Base-by-base conservation (phyloP, 2,888 invertebrate species). In the Eupithecia subfuscata region DNA sequence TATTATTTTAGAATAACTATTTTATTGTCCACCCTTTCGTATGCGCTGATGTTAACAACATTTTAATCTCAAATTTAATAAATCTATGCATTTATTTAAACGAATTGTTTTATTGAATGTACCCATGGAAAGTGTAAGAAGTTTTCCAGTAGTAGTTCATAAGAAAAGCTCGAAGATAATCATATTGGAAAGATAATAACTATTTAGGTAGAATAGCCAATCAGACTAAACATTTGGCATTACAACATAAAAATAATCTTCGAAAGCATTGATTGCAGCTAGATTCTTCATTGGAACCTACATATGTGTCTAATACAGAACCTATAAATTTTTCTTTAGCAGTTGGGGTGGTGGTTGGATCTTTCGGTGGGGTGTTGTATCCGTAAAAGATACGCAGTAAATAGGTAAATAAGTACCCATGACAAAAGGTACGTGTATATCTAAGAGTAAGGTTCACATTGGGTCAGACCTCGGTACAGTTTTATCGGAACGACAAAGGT, bases 1-100 rank as follows among this genome's bases (percentile, higher is more conserved):
- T 77, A 82, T 84, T 73, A 52, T 79, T 77, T 79, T 82, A 75
- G 75, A 65, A 70, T 65, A 73, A 56, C 68, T 63, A 71, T 70
- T 60, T 76, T 74, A 69, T 67, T 73, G 45, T 56, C 40, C 14
- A 37, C 22, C 52, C 7, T 69, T 73, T 64, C 16, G 25, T 63
- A 68, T 37, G 69, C 43, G 71, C 69, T n/a, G 68, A 37, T 69
- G 64, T 68, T 64, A 75, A 71, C 45, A 34, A 63, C 48, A 34
- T 75, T 68, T 65, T 63, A 11, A 37, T 43, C 22, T 52, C 48
- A 69, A 40, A 30, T 71, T 52, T 70, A 60, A 34, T 18, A 64
- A 64, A 34, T 74, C 56, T 52, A 30, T 40, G 43, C 56, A 22
- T 60, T 34, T 64, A 30, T 64, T 68, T 63, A 16, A 22, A 64